A percentile compares a stretch with the other conserved stretches of the same genome.
These are phyloP conservation scores for Globodera rostochiensis DNA, from an alignment of 1,140 invertebrate species.

Conservation along the genomic window DNA sequence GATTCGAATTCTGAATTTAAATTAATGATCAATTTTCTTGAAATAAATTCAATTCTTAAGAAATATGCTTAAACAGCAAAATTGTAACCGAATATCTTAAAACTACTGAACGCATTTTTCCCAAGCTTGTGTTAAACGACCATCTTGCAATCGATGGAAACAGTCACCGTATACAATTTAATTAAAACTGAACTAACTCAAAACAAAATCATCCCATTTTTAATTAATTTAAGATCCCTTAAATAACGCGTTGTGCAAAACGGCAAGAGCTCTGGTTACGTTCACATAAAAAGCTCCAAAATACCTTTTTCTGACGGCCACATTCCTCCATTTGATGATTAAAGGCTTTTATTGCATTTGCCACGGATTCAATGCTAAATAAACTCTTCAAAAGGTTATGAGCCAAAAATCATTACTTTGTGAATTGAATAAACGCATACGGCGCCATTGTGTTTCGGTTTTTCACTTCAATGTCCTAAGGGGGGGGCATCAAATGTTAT, in stretches of 20 bases:
- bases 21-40: background rate
- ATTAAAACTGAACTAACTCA: too few species aligned
- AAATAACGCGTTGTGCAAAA: background rate
- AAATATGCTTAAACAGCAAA: too few species aligned
- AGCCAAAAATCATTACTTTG: conserved; percentile 7
- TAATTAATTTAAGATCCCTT: background rate
- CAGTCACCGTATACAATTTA: too few species aligned
- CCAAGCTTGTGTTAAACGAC: too few species aligned
- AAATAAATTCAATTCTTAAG: too few species aligned
- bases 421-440: conserved; percentile 47
- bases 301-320: conserved; percentile 17
- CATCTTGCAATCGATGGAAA: too few species aligned
- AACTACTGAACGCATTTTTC: too few species aligned
- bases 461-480: conserved; percentile 37
- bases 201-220: background rate
- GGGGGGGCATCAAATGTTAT: background rate
- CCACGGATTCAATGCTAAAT: conserved; percentile 31
- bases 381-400: background rate
- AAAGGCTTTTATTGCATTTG: conserved; percentile 25
- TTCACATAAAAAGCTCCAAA: background rate
- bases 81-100: too few species aligned
- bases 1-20: conserved; percentile 24
- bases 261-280: too few species aligned
- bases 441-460: conserved; percentile 41
- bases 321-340: conserved; percentile 14